phyloP scores from a whole-genome alignment of 2,797 vertebrate species.

The Botia almorhae region DNA sequence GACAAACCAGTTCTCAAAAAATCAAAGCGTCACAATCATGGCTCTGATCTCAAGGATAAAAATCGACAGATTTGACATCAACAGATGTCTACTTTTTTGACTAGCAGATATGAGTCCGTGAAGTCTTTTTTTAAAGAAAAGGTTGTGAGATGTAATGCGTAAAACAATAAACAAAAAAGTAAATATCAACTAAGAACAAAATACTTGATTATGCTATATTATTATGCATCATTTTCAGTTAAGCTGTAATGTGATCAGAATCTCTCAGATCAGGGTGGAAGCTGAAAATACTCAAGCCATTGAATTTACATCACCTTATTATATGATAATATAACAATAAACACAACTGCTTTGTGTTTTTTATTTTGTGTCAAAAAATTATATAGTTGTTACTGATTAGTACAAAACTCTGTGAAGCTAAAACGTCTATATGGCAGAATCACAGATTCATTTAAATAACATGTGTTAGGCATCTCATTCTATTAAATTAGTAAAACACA shows the following conservation, averaged over 20 bases:
- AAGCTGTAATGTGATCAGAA: too few species aligned
- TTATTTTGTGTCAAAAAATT: not conserved
- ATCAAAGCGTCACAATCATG: not conserved
- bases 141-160: not conserved
- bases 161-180: too few species aligned
- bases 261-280: too few species aligned
- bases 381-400: not conserved
- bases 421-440: not conserved
- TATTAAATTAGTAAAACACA: not conserved
- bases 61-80: too few species aligned
- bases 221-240: too few species aligned
- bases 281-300: too few species aligned
- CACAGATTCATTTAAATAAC: not conserved
- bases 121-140: too few species aligned
- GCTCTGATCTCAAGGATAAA: too few species aligned
- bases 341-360: not conserved
- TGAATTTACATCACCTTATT: too few species aligned
- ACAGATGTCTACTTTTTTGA: not conserved
- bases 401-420: not conserved
- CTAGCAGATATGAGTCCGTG: not conserved
- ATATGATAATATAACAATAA: too few species aligned
- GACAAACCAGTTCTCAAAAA: slow-evolving; percentile 37
- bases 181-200: too few species aligned
- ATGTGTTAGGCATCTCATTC: not conserved
- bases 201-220: too few species aligned